Base-by-base conservation (phyloP, 2,797 vertebrate genomes). In the Anableps anableps region DNA sequence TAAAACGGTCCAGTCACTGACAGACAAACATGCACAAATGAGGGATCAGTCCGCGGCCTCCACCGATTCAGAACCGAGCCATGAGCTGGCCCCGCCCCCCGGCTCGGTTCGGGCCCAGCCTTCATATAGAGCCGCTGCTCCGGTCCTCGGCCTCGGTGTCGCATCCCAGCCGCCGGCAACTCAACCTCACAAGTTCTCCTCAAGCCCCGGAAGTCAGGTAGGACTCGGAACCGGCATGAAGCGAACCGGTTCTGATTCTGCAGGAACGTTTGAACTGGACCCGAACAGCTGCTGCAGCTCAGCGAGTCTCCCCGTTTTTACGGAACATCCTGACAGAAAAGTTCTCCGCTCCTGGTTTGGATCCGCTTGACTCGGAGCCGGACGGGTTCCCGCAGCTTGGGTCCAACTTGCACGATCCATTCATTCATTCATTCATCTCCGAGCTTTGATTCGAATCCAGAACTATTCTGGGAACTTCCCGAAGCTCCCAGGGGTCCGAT, bases 181-280 rank as follows among this genome's bases (percentile, higher is more conserved):
- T 78, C 79, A 19, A 80, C 89, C 90, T 84, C 91, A 85, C 86
- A 83, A 77, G 85, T 80, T 88, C 85, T 86, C 81, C 83, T 88
- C 68, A n/a, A 81, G 31, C 45, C 85, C 83, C 60, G 0, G 29
- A 88, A 72, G 84, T 75, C 81, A 93, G 92, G 92, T 94, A 92
- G 78, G 55, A 73, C 85, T 58, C 2, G 0, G 36, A 71, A 16
- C 66, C 53, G 11, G 55, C 13, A n/a, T 29, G 36, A 14, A 77
- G 41, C 48, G 2, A 26, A 9, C n/a, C 4, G 26, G 23, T 6
- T 51, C 29, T 2, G 17, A 34, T 16, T 16, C 31, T 36, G 60
- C 34, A 66, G 62, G 21, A 64, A 66, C 19, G 26, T 26, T 43
- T 26, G 21, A 41, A n/a, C 34, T 41, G 64, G 64, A 68, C 19